These are phyloP conservation scores for Thaumetopoea pityocampa DNA, from an alignment of 1,140 invertebrate species.

Conservation along the genomic window DNA sequence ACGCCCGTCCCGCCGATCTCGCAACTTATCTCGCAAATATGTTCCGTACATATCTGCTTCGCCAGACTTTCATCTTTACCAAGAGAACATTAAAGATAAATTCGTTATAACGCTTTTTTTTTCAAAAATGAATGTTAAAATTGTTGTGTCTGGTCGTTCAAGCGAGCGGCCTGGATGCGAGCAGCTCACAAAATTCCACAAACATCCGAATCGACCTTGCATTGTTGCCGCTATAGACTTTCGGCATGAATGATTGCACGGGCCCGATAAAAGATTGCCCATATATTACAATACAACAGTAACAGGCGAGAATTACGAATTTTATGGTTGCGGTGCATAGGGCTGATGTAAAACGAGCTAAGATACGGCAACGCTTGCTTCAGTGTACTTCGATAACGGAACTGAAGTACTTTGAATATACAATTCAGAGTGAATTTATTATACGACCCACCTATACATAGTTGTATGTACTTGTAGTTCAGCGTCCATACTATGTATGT, in stretches of 20 bases:
- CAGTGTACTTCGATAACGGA: too few species aligned
- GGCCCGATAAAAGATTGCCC: slow-evolving; percentile 12
- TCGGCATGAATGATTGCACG: slow-evolving; percentile 20
- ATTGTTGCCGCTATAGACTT: slow-evolving; percentile 26
- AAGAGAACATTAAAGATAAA: slow-evolving; percentile 20
- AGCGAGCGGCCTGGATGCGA: too few species aligned
- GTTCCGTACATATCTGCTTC: slow-evolving; percentile 27
- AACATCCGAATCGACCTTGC: slow-evolving; percentile 33
- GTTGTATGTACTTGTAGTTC: too few species aligned
- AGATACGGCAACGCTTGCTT: too few species aligned
- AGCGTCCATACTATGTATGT: too few species aligned
- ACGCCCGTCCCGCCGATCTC: slow-evolving; percentile 30
- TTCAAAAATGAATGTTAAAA: slow-evolving; percentile 7
- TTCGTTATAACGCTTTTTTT: slow-evolving; percentile 1
- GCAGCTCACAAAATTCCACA: slow-evolving; percentile 24
- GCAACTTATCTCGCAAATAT: slow-evolving; percentile 47
- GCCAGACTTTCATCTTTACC: slow-evolving; percentile 25
- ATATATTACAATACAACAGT: slow-evolving; percentile 11
- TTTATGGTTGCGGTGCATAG: slow-evolving; percentile 2
- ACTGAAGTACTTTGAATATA: too few species aligned
- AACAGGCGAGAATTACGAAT: slow-evolving; percentile 7
- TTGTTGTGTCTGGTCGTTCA: slow-evolving; percentile 2
- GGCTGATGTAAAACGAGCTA: too few species aligned
- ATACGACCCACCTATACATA: too few species aligned
- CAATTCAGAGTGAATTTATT: too few species aligned